Conservation (phyloP, 2,113 vertebrate species). For the Dicaeum eximium region DNA sequence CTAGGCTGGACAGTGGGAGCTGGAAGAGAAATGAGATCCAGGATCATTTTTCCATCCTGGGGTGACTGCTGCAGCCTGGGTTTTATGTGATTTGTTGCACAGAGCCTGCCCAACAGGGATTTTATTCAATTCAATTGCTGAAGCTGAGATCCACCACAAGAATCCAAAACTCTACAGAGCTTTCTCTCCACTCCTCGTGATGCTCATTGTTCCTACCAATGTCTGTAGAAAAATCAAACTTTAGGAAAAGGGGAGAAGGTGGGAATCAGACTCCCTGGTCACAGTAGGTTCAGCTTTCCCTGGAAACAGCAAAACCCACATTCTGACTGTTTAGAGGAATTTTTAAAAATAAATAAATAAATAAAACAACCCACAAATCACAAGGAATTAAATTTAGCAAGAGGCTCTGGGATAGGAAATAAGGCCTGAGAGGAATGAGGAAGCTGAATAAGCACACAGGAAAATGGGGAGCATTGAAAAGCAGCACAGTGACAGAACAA, state of each 20-base stretch:
- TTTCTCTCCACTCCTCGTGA: background rate
- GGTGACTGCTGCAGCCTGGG: background rate
- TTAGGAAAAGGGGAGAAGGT: background rate
- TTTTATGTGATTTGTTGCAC: background rate
- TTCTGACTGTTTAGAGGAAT: background rate
- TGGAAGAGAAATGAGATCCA: background rate
- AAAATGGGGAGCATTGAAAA: background rate
- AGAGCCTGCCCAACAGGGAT: background rate
- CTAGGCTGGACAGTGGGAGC: background rate
- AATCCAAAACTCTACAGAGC: background rate
- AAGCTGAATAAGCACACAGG: background rate
- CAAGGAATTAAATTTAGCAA: background rate
- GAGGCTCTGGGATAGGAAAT: background rate
- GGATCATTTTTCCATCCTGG: background rate
- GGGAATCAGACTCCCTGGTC: background rate
- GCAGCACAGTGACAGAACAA: background rate
- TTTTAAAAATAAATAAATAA: too few species aligned
- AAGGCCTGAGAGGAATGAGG: background rate
- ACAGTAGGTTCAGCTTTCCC: background rate
- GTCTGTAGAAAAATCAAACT: background rate
- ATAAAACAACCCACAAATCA: background rate
- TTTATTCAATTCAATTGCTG: background rate
- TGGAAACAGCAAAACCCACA: background rate
- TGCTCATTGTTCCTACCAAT: background rate
- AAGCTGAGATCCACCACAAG: background rate